A percentile compares a stretch with the other conserved stretches of the same genome.
phyloP scores from a whole-genome alignment of 2,797 vertebrate genomes.

The Miichthys miiuy region DNA sequence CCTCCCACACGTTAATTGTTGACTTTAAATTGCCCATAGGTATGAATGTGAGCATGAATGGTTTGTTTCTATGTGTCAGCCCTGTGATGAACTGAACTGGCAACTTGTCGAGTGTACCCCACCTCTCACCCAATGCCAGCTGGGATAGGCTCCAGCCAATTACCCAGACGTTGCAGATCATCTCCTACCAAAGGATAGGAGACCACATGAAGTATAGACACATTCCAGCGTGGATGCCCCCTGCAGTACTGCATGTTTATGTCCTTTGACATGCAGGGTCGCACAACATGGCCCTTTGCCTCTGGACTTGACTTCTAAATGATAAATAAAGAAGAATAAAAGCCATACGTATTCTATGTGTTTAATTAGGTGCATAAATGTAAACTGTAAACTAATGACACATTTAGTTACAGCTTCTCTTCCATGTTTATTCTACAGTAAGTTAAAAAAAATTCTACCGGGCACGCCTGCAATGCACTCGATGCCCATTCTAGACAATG shows the following conservation, averaged over 20 bases:
- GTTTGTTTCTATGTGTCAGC: no score
- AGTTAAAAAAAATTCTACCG: no score
- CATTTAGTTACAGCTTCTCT: background rate
- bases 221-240: slow-evolving; percentile 51
- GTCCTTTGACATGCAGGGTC: slow-evolving; percentile 51
- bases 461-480: no score
- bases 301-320: slow-evolving; percentile 60
- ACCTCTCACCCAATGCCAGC: no score
- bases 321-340: background rate
- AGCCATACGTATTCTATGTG: background rate
- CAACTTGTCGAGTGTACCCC: no score
- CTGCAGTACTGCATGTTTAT: slow-evolving; percentile 44
- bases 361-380: background rate
- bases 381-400: background rate
- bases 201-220: slow-evolving; percentile 48
- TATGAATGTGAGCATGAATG: no score
- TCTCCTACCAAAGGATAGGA: slow-evolving; percentile 37
- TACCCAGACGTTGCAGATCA: slow-evolving; percentile 48
- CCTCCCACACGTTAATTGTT: no score
- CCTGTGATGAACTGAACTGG: no score
- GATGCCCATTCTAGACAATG: no score
- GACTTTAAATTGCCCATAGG: no score
- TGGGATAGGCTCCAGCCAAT: background rate
- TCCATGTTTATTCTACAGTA: slow-evolving; percentile 9
- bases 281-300: slow-evolving; percentile 25